phyloP scores from a whole-genome alignment of 2,113 vertebrate species.

The Hydropotes inermis region DNA sequence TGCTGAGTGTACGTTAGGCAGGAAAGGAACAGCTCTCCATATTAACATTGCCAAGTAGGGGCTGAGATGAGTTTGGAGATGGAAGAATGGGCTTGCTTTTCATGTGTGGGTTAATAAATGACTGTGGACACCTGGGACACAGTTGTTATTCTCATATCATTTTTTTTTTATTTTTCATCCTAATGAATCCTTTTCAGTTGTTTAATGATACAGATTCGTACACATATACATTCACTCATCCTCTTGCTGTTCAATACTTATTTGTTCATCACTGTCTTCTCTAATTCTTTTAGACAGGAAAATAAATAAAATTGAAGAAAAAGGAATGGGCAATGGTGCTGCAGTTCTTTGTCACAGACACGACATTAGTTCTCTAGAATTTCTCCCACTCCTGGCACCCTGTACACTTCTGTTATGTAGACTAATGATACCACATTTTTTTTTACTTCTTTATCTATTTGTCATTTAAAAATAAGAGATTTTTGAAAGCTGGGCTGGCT shows the following conservation, averaged over 20 bases:
- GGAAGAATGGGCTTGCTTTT: neutral
- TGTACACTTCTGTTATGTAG: neutral
- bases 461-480: neutral
- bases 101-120: neutral
- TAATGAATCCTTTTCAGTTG: neutral
- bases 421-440: fast-evolving
- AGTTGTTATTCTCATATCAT: neutral
- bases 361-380: neutral
- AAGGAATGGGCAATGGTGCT: neutral
- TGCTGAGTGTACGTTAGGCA: neutral
- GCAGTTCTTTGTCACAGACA: neutral
- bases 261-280: neutral
- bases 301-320: neutral
- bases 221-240: neutral
- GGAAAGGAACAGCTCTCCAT: neutral
- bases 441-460: neutral
- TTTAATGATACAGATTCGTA: neutral
- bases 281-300: neutral
- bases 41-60: neutral
- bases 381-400: neutral
- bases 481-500: neutral
- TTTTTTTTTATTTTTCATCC: neutral
- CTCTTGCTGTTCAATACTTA: neutral
- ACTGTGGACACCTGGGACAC: neutral
- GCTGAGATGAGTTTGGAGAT: neutral